A percentile compares a stretch with the other conserved stretches of the same genome.
Evolutionary conservation across 2,113 vertebrate species (phyloP).

Genomic region (Gobiocypris rarus): DNA sequence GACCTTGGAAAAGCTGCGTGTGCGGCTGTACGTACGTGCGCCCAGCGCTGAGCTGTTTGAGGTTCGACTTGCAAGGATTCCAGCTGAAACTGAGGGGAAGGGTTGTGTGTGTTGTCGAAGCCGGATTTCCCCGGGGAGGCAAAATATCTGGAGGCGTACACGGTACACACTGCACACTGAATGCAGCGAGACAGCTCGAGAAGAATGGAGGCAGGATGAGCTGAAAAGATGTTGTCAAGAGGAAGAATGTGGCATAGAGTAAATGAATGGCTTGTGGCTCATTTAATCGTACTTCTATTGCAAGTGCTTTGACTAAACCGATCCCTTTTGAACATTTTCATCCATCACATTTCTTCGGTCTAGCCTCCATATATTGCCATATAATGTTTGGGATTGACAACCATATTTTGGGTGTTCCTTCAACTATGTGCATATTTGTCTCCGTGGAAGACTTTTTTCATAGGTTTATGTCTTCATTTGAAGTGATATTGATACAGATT

Average conservation of each 20-base stretch:
- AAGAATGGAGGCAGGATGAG: slow-evolving; percentile 32
- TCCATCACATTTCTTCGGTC: not conserved
- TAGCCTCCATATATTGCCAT: not conserved
- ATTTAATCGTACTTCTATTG: slow-evolving; percentile 5
- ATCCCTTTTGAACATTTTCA: not conserved
- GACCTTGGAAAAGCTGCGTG: slow-evolving; percentile 13
- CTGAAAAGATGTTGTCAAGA: slow-evolving; percentile 12
- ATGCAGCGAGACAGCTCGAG: slow-evolving; percentile 5
- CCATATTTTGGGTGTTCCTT: not conserved
- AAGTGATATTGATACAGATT: no score
- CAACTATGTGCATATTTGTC: not conserved
- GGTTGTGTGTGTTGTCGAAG: slow-evolving; percentile 19
- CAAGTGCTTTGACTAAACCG: slow-evolving; percentile 6
- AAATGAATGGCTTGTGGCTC: slow-evolving; percentile 18
- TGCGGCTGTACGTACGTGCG: not conserved
- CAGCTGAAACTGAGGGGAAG: not conserved
- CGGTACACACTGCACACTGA: slow-evolving; percentile 1
- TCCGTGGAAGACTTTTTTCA: not conserved
- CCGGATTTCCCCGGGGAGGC: slow-evolving; percentile 26
- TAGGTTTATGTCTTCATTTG: no score
- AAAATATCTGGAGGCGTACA: slow-evolving; percentile 37
- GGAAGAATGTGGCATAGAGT: slow-evolving; percentile 19
- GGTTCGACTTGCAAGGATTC: slow-evolving; percentile 16
- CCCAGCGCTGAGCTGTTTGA: not conserved
- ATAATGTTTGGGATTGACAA: not conserved